Evolutionary conservation across 2,888 invertebrate species (phyloP).

Genomic region (Phengaris alcon): DNA sequence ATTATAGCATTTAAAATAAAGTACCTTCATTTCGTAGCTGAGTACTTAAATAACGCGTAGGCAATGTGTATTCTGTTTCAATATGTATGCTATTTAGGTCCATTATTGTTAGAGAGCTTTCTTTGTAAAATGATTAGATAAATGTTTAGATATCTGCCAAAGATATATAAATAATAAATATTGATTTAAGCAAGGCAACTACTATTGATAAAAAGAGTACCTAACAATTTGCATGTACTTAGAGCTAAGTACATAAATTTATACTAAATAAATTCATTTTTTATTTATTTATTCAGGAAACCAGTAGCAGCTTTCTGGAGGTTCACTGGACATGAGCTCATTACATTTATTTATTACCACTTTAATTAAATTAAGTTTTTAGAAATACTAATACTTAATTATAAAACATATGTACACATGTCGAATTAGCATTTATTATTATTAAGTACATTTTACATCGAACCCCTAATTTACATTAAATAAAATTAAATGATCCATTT

Average conservation of each 20-base stretch:
- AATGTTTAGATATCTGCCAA: neutral
- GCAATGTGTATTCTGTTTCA: neutral
- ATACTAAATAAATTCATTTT: neutral
- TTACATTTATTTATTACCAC: neutral
- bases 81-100: neutral
- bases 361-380: neutral
- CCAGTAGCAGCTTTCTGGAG: neutral
- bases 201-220: neutral
- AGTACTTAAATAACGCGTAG: slow-evolving; percentile 21
- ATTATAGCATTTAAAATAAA: slow-evolving; percentile 40
- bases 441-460: slow-evolving; percentile 43
- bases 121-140: neutral
- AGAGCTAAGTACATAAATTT: neutral
- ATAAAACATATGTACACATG: slow-evolving; percentile 4
- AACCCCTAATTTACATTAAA: slow-evolving; percentile 76
- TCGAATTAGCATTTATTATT: slow-evolving; percentile 16
- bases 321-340: neutral
- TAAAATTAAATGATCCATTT: slow-evolving; percentile 79
- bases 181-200: neutral
- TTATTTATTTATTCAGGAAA: neutral
- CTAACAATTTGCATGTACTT: neutral
- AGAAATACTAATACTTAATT: neutral
- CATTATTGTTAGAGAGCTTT: neutral
- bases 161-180: neutral
- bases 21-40: slow-evolving; percentile 5